Base-by-base conservation (phyloP, 1,140 invertebrate genomes). In the Araneus ventricosus region DNA sequence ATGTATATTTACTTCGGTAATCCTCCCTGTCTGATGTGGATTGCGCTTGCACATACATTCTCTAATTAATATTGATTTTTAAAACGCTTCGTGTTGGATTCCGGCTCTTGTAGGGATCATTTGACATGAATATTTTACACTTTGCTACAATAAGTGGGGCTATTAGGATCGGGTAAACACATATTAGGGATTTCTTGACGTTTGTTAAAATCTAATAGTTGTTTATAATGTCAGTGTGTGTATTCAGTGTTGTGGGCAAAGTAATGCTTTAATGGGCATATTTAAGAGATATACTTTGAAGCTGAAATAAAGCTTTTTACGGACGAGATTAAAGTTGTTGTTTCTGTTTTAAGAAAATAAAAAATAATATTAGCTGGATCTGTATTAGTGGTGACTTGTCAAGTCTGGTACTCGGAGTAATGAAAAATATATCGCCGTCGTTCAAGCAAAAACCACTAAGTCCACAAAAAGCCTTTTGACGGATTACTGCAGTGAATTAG, bases 1-100 rank as follows among this genome's bases (percentile, higher is more conserved):
- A 75, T 75, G 70, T 37, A 75, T 75, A 75, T 75, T 75, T 75
- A 37, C 70, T 30, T 34, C 30, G 6, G 27, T 75, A 75, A 75
- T 75, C 70, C 17, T 75, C 30, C 30, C 70, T 75, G 70, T 75
- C 70, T 75, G 30, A 75, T 75, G 70, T 75, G 34, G 34, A 75
- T 75, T 75, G 70, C 34, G 70, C 20, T 34, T 75, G 70, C 10
- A 75, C 70, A 75, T 8, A 20, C 70, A 17, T 75, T 75, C 34
- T 30, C 70, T 75, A 75, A 75, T 75, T 75, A 75, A 75, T 75
- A 75, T 75, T 37, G 70, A 75, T 75, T 75, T 75, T 75, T 37
- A 75, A 75, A 75, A 75, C 70, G 34, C 14, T 14, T 75, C 20
- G 14, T 5, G 70, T 22, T 75, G 30, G 17, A 17, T 75, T 37